These are phyloP conservation scores for Aporrectodea caliginosa DNA, from an alignment of 1,140 invertebrate species.

Conservation along the genomic window DNA sequence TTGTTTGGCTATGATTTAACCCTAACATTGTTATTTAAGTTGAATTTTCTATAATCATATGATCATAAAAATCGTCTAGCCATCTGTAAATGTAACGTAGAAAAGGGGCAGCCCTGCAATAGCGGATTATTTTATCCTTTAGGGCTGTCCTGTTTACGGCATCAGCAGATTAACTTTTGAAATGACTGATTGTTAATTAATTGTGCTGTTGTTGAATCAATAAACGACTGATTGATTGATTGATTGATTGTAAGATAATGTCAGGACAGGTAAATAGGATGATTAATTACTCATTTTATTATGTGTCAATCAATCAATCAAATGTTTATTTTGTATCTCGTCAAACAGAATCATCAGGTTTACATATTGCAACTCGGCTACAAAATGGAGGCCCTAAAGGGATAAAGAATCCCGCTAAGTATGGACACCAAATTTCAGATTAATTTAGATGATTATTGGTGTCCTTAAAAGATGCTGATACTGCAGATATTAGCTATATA, in stretches of 20 bases:
- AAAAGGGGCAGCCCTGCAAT: neutral
- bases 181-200: neutral
- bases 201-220: neutral
- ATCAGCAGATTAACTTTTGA: too few relatives aligned
- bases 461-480: too few relatives aligned
- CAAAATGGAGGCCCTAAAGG: neutral
- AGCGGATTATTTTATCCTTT: neutral
- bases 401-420: too few relatives aligned
- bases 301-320: neutral
- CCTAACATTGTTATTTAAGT: too few relatives aligned
- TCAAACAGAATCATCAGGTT: neutral
- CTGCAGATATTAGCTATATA: too few relatives aligned
- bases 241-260: neutral
- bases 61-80: neutral
- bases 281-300: too few relatives aligned
- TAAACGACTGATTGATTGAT: conserved; percentile 1
- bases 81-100: neutral
- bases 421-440: too few relatives aligned
- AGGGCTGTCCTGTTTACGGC: too few relatives aligned
- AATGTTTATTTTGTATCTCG: neutral
- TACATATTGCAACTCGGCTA: neutral
- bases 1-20: too few relatives aligned
- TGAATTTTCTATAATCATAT: neutral
- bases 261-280: too few relatives aligned
- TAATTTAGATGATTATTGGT: too few relatives aligned